These are phyloP conservation scores for Entomyzon cyanotis DNA, from an alignment of 2,113 vertebrate genomes.

Conservation along the genomic window DNA sequence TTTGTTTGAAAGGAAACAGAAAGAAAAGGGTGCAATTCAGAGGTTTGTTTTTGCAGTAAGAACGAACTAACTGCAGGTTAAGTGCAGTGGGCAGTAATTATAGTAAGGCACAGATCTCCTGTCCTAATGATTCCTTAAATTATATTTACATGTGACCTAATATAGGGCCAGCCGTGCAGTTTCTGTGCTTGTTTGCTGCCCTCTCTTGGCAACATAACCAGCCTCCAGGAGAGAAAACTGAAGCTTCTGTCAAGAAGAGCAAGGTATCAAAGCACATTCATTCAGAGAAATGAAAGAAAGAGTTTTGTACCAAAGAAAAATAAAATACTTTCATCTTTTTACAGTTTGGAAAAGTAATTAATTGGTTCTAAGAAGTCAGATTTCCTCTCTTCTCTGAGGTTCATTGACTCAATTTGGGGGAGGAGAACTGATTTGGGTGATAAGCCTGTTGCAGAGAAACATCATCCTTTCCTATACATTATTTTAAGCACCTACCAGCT, in stretches of 20 bases:
- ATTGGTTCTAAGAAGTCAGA: not conserved
- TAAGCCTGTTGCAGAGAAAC: not conserved
- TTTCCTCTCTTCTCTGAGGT: not conserved
- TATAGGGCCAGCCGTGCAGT: accelerated
- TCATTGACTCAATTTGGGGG: not conserved
- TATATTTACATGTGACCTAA: not conserved
- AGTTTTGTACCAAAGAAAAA: not conserved
- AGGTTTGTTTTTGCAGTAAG: not conserved
- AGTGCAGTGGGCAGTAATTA: not conserved
- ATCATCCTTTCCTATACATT: not conserved
- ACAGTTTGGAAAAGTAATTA: not conserved
- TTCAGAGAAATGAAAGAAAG: not conserved
- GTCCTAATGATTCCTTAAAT: not conserved
- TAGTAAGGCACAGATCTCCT: not conserved
- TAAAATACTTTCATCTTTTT: not conserved
- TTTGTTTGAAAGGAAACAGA: not conserved
- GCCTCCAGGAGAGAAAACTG: not conserved
- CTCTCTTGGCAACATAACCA: not conserved
- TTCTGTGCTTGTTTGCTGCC: constrained; percentile 1
- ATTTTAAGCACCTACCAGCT: not conserved
- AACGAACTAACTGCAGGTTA: not conserved
- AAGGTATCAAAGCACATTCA: not conserved
- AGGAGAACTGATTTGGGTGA: not conserved
- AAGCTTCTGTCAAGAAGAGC: not conserved
- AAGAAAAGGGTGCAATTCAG: not conserved